Evolutionary conservation across 1,140 invertebrate genomes (phyloP), one percentile per base, ranked within the genome.

Genomic region (Drosophila sturtevanti): DNA sequence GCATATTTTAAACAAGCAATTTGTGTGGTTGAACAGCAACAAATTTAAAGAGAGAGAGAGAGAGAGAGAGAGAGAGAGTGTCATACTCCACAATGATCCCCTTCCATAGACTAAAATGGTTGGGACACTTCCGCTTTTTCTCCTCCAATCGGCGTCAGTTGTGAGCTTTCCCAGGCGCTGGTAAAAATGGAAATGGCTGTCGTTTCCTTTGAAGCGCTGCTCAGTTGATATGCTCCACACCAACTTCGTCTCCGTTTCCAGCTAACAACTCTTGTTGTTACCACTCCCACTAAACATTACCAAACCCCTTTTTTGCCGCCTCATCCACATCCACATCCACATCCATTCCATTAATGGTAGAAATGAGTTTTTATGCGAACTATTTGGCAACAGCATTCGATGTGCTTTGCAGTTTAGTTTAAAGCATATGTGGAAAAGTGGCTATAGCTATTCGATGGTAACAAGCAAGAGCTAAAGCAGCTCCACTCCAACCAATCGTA

Each of bases 1-100:
- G 73, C 74, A 59, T 81, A 72, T 82, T 77, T 89, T 79, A 89
- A 84, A 68, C 79, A 87, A 77, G 82, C 76, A 81, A 79, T 87
- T 86, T 70, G 70, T 87, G 65, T 82, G 76, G 79, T 67, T 79
- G 31, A 54, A 27, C 44, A 35, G 52, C 62, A 21, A 37, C 16
- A 59, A 62, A 66, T 79, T 87, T 87, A 89, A 87, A 89, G 68
- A 68, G 61, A 31, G 27, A 7, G 27, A 31, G 27, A 6, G 27
- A 31, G 27, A 31, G 0, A 31, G 27, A 31, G 27, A 31, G 27
- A 6, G 27, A 6, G 24, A 24, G 24, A 24, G 24, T 24, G 24
- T 24, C 24, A 24, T 24, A 24, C 4, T 24, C 24, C 24, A 24
- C 4, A 31, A 6, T 6, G 5, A 31, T 31, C 27, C 5, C 27